These are phyloP conservation scores for Laticauda laticaudata DNA, from an alignment of 2,113 vertebrate species.

Conservation along the genomic window DNA sequence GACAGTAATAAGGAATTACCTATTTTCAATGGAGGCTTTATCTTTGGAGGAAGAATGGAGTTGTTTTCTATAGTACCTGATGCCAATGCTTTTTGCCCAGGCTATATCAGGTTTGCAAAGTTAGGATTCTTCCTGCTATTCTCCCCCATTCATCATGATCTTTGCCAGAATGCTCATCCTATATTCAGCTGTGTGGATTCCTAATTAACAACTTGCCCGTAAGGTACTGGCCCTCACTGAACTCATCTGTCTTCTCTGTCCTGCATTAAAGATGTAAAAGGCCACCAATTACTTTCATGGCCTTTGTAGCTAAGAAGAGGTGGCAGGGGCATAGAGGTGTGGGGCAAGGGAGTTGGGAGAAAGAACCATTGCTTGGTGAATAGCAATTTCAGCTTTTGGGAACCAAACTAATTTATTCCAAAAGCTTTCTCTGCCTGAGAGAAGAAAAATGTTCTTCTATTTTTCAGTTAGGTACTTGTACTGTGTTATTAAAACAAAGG, in stretches of 20 bases:
- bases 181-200: slow-evolving; percentile 43
- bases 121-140: neutral
- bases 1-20: neutral
- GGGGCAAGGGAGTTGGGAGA: slow-evolving; percentile 4
- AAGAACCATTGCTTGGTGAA: slow-evolving; percentile 25
- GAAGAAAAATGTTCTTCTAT: slow-evolving; percentile 34
- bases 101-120: neutral
- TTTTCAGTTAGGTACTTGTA: neutral
- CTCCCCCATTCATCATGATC: slow-evolving; percentile 12
- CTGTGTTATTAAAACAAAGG: neutral
- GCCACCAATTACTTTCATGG: slow-evolving; percentile 53
- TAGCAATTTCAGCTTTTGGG: slow-evolving; percentile 25
- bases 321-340: neutral
- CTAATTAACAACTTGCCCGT: slow-evolving; percentile 63
- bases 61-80: fast-evolving
- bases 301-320: slow-evolving; percentile 27
- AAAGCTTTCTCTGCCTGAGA: slow-evolving; percentile 25
- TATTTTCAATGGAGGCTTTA: neutral
- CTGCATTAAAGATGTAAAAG: slow-evolving; percentile 63
- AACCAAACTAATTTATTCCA: slow-evolving; percentile 30
- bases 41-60: neutral
- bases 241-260: slow-evolving; percentile 57
- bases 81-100: neutral
- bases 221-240: slow-evolving; percentile 55
- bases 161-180: slow-evolving; percentile 43